Percentiles rank a stretch among this genome's conserved stretches.
These are phyloP conservation scores for Pegoplata infirma DNA, from an alignment of 2,888 invertebrate genomes.

Conservation along the genomic window DNA sequence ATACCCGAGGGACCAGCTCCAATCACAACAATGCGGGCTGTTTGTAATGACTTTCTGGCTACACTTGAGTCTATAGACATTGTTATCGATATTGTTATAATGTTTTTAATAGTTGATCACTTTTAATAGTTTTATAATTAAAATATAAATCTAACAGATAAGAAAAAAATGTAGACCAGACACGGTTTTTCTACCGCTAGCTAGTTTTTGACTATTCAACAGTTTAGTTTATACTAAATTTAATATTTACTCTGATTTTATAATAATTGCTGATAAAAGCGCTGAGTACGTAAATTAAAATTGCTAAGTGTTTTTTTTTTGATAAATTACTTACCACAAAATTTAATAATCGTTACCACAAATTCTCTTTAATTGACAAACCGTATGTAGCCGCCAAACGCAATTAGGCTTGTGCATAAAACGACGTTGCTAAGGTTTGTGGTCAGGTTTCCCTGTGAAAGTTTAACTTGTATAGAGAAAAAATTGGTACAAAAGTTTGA, in stretches of 20 bases:
- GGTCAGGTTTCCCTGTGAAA: too few species aligned
- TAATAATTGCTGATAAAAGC: too few species aligned
- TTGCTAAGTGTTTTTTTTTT: too few species aligned
- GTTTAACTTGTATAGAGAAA: too few species aligned
- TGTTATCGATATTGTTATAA: not conserved
- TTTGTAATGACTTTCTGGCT: conserved; percentile 52
- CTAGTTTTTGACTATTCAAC: not conserved
- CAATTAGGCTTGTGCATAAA: too few species aligned
- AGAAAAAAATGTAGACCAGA: not conserved
- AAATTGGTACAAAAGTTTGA: too few species aligned
- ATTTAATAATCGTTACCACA: too few species aligned
- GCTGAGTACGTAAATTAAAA: too few species aligned
- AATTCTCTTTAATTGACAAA: too few species aligned
- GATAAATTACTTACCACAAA: too few species aligned
- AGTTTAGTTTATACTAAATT: conserved; percentile 27
- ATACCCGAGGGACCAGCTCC: conserved; percentile 78
- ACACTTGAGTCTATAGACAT: conserved; percentile 5
- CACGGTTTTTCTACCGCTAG: not conserved
- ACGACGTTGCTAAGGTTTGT: too few species aligned
- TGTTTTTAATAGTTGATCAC: not conserved
- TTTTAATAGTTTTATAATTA: not conserved
- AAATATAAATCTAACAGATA: not conserved
- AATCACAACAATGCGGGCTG: conserved; percentile 74
- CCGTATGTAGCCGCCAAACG: too few species aligned
- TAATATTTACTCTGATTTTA: not conserved